These are phyloP conservation scores for Pollachius pollachius DNA, from an alignment of 2,113 vertebrate genomes.

Conservation along the genomic window DNA sequence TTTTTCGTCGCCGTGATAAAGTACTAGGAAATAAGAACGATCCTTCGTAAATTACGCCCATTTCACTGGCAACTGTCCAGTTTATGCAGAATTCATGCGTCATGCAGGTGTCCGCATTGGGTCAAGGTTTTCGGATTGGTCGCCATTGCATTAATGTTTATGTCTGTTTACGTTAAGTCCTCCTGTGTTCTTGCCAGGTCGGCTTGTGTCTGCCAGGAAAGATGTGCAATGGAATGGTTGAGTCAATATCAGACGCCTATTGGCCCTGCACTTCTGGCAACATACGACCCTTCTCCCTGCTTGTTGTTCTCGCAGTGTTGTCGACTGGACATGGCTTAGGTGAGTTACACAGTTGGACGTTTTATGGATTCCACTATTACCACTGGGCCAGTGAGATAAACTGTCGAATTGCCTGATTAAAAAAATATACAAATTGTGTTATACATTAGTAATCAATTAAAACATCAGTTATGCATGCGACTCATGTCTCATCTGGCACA, in stretches of 20 bases:
- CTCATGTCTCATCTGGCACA: not conserved
- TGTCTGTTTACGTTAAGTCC: not conserved
- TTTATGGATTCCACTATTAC: not conserved
- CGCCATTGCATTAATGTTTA: not conserved
- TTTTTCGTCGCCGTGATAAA: too few relatives aligned
- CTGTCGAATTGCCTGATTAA: not conserved
- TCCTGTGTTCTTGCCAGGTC: conserved; percentile 26
- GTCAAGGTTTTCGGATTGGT: not conserved
- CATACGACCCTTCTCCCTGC: conserved; percentile 37
- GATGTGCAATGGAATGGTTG: conserved; percentile 74
- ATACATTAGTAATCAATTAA: not conserved
- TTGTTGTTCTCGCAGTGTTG: conserved; percentile 48
- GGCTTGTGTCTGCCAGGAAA: conserved; percentile 58
- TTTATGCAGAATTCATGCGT: conserved; percentile 48
- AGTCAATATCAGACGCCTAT: conserved; percentile 49
- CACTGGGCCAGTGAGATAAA: not conserved
- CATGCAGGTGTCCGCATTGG: conserved; percentile 38
- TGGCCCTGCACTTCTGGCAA: conserved; percentile 35
- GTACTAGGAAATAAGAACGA: too few relatives aligned
- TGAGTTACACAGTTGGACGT: conserved; percentile 27
- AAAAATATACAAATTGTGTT: not conserved
- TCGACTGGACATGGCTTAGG: conserved; percentile 63
- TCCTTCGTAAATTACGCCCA: too few relatives aligned
- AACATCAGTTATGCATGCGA: not conserved
- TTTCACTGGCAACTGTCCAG: too few relatives aligned